Evolutionary conservation across 2,888 invertebrate species (phyloP).

Genomic region (Apocheima hispidaria): DNA sequence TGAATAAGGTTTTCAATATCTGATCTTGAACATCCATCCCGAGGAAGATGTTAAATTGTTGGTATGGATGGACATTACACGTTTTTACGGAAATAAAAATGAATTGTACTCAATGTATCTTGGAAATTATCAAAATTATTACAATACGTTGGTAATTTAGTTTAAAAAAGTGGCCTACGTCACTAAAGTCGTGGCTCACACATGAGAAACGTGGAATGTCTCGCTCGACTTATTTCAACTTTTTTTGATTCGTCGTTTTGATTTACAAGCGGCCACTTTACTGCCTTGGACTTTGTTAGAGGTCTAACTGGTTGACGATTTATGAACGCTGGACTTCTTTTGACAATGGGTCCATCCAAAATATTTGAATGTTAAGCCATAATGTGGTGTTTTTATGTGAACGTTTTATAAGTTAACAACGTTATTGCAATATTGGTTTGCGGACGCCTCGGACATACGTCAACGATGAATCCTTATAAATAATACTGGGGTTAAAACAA

Average conservation of each 20-base stretch:
- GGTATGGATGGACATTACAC: not conserved
- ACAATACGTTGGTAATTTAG: not conserved
- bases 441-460: slow-evolving; percentile 46
- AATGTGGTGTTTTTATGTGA: slow-evolving; percentile 62
- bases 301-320: slow-evolving; percentile 79
- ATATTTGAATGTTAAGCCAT: slow-evolving; percentile 77
- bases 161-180: slow-evolving; percentile 43
- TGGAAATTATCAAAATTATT: not conserved
- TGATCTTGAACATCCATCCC: not conserved
- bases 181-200: slow-evolving; percentile 63
- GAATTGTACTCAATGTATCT: not conserved
- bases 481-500: not conserved
- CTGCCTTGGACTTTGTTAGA: slow-evolving; percentile 82
- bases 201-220: slow-evolving; percentile 63
- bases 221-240: slow-evolving; percentile 70
- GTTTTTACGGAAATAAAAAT: too few relatives aligned
- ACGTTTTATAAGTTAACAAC: slow-evolving; percentile 49
- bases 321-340: slow-evolving; percentile 69
- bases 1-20: slow-evolving; percentile 10
- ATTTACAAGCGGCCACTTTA: slow-evolving; percentile 83
- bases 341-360: slow-evolving; percentile 76
- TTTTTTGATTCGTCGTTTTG: slow-evolving; percentile 81
- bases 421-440: slow-evolving; percentile 62
- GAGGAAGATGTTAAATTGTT: not conserved
- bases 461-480: slow-evolving; percentile 36